Percentiles rank a stretch among this genome's conserved stretches.
phyloP scores from a whole-genome alignment of 1,140 invertebrate species.

The Galleria mellonella region DNA sequence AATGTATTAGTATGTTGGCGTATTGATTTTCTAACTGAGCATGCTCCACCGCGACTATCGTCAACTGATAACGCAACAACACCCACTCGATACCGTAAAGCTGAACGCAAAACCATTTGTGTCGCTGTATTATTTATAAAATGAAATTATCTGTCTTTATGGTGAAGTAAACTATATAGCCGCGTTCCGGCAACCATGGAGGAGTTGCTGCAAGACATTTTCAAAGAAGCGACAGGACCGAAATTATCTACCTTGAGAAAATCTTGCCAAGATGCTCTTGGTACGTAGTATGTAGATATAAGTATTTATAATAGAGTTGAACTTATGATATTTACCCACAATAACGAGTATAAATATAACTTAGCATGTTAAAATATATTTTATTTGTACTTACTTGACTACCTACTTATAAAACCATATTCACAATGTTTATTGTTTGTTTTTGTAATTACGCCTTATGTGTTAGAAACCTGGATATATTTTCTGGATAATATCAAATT shows the following conservation, averaged over 20 bases:
- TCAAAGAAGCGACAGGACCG: slow-evolving; percentile 83
- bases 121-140: background rate
- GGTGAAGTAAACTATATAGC: no score
- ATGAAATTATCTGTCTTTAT: background rate
- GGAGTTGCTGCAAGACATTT: slow-evolving; percentile 86
- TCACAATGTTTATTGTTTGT: no score
- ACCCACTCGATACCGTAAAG: slow-evolving; percentile 21
- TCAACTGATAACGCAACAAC: slow-evolving; percentile 32
- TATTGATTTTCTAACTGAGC: slow-evolving; percentile 51
- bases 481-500: no score
- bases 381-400: no score
- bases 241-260: slow-evolving; percentile 83
- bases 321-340: no score
- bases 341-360: no score
- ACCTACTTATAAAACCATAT: no score
- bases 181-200: slow-evolving; percentile 76
- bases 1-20: slow-evolving; percentile 11
- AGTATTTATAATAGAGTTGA: no score
- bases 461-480: no score
- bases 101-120: background rate
- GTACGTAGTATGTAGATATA: slow-evolving; percentile 63
- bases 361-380: no score
- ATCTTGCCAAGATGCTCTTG: slow-evolving; percentile 86
- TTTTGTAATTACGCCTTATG: no score
- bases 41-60: slow-evolving; percentile 26